phyloP scores from a whole-genome alignment of 1,140 invertebrate species.

The Eueides isabella region DNA sequence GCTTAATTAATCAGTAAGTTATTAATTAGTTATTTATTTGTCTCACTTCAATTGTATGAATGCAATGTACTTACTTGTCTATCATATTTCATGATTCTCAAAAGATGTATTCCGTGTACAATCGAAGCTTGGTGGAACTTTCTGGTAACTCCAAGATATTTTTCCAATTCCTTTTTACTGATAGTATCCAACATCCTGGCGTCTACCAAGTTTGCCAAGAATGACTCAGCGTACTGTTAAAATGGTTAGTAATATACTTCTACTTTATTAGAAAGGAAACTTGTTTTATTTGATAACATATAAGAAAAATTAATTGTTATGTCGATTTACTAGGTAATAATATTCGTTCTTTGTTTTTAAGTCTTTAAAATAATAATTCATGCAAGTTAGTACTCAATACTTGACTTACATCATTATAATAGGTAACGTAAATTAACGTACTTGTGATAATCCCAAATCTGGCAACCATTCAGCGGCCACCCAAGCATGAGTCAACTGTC shows the following conservation, averaged over 20 bases:
- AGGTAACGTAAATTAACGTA: constrained; percentile 47
- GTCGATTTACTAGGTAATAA: not conserved
- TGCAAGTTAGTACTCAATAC: not conserved
- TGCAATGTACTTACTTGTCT: constrained; percentile 86
- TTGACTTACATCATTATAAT: not conserved
- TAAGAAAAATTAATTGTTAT: not conserved
- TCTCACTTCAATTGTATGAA: no score
- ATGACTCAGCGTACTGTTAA: constrained; percentile 91
- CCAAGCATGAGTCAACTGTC: constrained; percentile 94
- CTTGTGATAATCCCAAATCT: constrained; percentile 92
- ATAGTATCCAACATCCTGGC: constrained; percentile 95
- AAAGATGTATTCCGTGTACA: constrained; percentile 94
- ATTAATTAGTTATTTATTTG: no score
- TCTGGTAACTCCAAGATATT: constrained; percentile 93
- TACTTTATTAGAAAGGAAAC: not conserved
- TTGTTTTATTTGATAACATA: not conserved
- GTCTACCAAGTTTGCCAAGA: constrained; percentile 95
- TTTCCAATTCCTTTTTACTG: constrained; percentile 96
- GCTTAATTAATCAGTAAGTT: no score
- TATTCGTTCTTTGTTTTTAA: not conserved
- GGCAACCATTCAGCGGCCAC: constrained; percentile 95
- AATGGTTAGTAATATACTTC: constrained; percentile 19
- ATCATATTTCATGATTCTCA: constrained; percentile 96
- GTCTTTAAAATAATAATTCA: not conserved
- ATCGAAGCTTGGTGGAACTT: constrained; percentile 97